Percentiles rank a stretch among this genome's conserved stretches.
Evolutionary conservation across 1,140 invertebrate species (phyloP).

Genomic region (Solenopsis invicta): DNA sequence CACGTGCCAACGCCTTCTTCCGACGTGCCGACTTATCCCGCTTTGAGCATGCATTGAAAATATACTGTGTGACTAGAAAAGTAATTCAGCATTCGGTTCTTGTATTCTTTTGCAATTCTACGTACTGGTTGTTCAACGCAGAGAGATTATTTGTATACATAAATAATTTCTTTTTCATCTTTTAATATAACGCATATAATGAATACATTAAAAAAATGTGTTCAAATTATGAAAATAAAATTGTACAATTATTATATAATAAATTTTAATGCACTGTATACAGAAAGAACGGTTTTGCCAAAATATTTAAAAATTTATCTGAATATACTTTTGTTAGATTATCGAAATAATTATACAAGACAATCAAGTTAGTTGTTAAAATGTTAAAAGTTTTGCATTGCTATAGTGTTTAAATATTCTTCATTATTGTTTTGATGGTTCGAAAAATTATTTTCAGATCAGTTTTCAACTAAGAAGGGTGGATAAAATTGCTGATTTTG

Average conservation of each 20-base stretch:
- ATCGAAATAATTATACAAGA: too few species aligned
- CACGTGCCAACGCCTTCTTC: constrained; percentile 82
- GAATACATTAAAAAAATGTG: not conserved
- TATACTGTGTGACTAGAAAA: constrained; percentile 18
- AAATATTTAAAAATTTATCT: too few species aligned
- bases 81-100: not conserved
- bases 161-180: not conserved
- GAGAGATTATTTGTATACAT: not conserved
- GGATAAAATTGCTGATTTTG: too few species aligned
- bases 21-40: constrained; percentile 64
- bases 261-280: not conserved
- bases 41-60: not conserved
- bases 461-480: too few species aligned
- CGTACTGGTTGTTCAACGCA: not conserved
- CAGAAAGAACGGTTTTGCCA: too few species aligned
- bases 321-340: too few species aligned
- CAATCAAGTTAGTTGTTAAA: too few species aligned
- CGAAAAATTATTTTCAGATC: too few species aligned
- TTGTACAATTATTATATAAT: not conserved
- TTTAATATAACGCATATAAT: not conserved
- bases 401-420: too few species aligned
- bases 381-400: too few species aligned
- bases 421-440: too few species aligned
- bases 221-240: not conserved
- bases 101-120: not conserved